Conservation (phyloP, 1,140 invertebrate species). For the Chironomus striatipennis region DNA sequence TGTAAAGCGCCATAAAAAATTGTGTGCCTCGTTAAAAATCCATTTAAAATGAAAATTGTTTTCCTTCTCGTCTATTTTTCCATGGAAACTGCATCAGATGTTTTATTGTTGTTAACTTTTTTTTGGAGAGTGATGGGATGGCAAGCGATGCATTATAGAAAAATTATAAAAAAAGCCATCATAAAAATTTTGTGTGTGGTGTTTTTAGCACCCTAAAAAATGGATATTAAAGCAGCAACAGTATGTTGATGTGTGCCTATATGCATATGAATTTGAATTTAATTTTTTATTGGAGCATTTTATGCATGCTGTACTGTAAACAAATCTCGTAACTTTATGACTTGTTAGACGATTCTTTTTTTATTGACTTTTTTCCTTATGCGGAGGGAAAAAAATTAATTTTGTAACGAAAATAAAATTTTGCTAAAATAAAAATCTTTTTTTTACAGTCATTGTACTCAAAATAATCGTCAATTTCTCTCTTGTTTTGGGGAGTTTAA, state of each 20-base stretch:
- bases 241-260: no score
- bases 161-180: slow-evolving; percentile 2
- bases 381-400: neutral
- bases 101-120: neutral
- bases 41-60: slow-evolving; percentile 10
- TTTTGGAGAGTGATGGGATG: neutral
- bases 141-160: neutral
- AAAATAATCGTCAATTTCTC: no score
- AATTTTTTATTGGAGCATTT: neutral
- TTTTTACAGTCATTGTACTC: no score
- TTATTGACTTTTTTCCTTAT: neutral
- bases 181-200: neutral
- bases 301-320: neutral
- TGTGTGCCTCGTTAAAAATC: slow-evolving; percentile 1
- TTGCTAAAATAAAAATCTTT: no score
- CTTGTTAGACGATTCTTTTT: slow-evolving; percentile 8
- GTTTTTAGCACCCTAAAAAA: neutral
- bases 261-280: neutral
- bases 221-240: neutral
- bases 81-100: neutral
- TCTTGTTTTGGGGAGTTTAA: no score
- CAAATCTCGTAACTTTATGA: neutral
- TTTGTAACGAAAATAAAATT: neutral
- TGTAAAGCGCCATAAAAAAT: neutral
- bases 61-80: no score